phyloP scores from a whole-genome alignment of 1,140 invertebrate species.

The Antheraea mylitta region DNA sequence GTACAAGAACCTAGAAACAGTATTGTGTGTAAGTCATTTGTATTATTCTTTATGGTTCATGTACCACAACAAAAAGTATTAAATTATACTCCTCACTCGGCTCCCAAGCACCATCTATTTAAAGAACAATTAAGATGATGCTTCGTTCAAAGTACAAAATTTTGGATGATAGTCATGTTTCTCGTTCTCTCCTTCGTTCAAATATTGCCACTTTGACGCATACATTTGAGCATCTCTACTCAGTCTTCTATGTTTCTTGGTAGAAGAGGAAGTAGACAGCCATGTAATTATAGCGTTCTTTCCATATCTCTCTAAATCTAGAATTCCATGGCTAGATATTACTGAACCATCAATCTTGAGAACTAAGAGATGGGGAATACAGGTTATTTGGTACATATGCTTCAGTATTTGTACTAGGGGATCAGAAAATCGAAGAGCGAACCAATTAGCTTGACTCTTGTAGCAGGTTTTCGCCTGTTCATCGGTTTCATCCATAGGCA shows the following conservation, averaged over 20 bases:
- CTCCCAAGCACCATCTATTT: too few species aligned
- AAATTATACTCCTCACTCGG: too few species aligned
- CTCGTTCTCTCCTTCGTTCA: conserved; percentile 19
- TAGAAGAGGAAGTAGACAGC: conserved; percentile 32
- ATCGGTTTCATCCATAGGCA: conserved; percentile 55
- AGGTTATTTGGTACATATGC: conserved; percentile 54
- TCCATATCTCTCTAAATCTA: conserved; percentile 55
- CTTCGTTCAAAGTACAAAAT: neutral
- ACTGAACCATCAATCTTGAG: conserved; percentile 44
- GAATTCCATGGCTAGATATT: conserved; percentile 44
- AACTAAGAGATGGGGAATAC: conserved; percentile 49
- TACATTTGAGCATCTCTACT: conserved; percentile 47
- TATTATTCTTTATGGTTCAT: too few species aligned
- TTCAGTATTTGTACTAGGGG: conserved; percentile 44
- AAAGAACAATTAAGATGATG: neutral
- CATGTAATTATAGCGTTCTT: conserved; percentile 62
- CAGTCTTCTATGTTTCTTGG: conserved; percentile 38
- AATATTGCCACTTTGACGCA: conserved; percentile 46
- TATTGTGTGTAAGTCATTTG: too few species aligned
- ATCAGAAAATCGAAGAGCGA: conserved; percentile 52
- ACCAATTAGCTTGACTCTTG: conserved; percentile 64
- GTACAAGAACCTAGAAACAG: too few species aligned
- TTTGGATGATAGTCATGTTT: conserved; percentile 6
- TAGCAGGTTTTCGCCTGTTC: conserved; percentile 41
- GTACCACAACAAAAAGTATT: too few species aligned